A percentile compares a stretch with the other conserved stretches of the same genome.
Evolutionary conservation across 2,113 vertebrate genomes (phyloP).

Genomic region (Oostethus manadensis): DNA sequence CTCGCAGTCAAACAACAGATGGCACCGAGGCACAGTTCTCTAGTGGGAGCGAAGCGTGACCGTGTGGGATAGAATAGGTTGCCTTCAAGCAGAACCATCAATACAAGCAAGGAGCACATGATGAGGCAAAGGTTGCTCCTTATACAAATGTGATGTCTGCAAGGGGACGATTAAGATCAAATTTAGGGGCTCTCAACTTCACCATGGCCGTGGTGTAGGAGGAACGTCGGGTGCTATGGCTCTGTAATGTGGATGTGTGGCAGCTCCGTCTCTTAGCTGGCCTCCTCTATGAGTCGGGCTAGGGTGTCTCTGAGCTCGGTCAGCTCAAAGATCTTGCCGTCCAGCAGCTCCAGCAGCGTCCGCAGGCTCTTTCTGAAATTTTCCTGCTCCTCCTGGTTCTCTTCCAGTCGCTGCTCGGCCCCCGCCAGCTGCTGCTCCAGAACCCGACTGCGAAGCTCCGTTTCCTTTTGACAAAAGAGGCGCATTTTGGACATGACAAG

Average conservation of each 20-base stretch:
- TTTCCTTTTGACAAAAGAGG: slow-evolving; percentile 76
- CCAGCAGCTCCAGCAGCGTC: slow-evolving; percentile 96
- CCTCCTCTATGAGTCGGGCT: slow-evolving; percentile 93
- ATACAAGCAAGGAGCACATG: not conserved
- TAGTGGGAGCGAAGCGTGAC: slow-evolving; percentile 11
- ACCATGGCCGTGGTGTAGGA: slow-evolving; percentile 8
- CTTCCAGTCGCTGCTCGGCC: slow-evolving; percentile 92
- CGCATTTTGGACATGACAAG: not conserved
- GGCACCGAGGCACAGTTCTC: slow-evolving; percentile 61
- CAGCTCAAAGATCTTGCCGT: slow-evolving; percentile 99
- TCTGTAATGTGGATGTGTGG: slow-evolving; percentile 43
- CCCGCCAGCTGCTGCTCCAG: slow-evolving; percentile 90
- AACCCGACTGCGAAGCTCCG: slow-evolving; percentile 89
- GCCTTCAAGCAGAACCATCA: slow-evolving; percentile 1
- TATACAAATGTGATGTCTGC: slow-evolving; percentile 17
- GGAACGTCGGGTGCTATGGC: slow-evolving; percentile 50
- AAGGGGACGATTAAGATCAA: slow-evolving; percentile 29
- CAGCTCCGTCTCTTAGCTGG: slow-evolving; percentile 79
- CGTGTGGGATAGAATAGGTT: not conserved
- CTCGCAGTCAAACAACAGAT: slow-evolving; percentile 53
- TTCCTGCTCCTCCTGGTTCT: slow-evolving; percentile 95
- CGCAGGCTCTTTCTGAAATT: slow-evolving; percentile 96
- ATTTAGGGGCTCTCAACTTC: slow-evolving; percentile 46
- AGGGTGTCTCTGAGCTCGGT: slow-evolving; percentile 95
- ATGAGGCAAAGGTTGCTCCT: not conserved